Conservation (phyloP, 2,113 vertebrate genomes). For the Neotoma lepida region DNA sequence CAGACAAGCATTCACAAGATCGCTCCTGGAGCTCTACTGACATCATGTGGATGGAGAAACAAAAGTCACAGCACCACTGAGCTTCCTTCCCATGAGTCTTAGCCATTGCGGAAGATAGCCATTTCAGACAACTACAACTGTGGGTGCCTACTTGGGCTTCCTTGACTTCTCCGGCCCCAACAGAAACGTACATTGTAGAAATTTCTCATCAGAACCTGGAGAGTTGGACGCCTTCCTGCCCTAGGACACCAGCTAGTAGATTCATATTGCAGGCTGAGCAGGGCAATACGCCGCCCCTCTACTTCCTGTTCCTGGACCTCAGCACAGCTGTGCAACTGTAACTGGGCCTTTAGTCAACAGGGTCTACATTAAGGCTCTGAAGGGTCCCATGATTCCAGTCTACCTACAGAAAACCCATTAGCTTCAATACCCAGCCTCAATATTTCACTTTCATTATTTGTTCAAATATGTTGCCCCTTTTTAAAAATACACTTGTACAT, state of each 20-base stretch:
- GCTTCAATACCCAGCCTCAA: not conserved
- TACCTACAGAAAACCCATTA: not conserved
- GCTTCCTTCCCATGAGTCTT: not conserved
- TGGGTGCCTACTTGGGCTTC: too few relatives aligned
- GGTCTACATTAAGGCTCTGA: not conserved
- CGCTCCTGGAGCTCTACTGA: not conserved
- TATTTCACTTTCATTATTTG: not conserved
- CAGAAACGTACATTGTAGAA: rapidly evolving
- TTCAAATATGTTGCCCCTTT: not conserved
- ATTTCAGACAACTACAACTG: too few relatives aligned
- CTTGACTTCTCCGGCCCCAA: not conserved
- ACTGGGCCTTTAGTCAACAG: not conserved
- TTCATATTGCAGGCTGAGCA: not conserved
- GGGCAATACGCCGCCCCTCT: rapidly evolving
- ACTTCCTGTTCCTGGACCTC: not conserved
- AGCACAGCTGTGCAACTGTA: not conserved
- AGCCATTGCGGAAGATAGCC: not conserved
- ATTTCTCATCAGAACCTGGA: too few relatives aligned
- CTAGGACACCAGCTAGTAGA: not conserved
- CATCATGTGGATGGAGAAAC: not conserved
- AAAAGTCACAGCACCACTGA: too few relatives aligned
- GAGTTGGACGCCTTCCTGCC: not conserved
- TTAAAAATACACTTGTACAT: not conserved
- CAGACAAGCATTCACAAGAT: rapidly evolving
- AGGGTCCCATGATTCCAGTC: not conserved